Percentiles rank a stretch among this genome's conserved stretches.
phyloP scores from a whole-genome alignment of 2,113 vertebrate genomes.

The Stictonetta naevosa region DNA sequence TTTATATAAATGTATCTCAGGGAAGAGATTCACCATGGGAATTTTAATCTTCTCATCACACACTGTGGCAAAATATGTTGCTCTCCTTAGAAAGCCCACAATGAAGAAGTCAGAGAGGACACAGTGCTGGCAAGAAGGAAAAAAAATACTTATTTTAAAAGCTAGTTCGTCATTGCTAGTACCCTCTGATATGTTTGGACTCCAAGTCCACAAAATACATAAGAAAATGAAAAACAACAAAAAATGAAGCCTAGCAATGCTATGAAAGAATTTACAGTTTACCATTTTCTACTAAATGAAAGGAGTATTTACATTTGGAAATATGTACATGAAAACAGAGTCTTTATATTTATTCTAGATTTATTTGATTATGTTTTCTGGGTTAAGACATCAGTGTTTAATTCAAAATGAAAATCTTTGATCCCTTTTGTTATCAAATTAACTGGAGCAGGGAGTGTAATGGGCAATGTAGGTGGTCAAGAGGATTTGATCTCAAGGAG shows the following conservation, averaged over 20 bases:
- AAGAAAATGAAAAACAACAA: not conserved
- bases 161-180: not conserved
- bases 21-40: not conserved
- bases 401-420: not conserved
- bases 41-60: not conserved
- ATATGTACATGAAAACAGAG: not conserved
- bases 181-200: not conserved
- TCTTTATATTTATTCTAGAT: not conserved
- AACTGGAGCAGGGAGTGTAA: not conserved
- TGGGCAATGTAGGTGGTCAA: rapidly evolving
- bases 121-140: not conserved
- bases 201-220: constrained; percentile 9
- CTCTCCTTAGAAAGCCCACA: not conserved
- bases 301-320: not conserved
- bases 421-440: not conserved
- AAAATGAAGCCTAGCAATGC: not conserved
- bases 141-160: not conserved
- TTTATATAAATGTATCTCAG: not conserved
- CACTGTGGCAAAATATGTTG: not conserved
- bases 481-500: not conserved
- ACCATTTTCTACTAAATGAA: not conserved
- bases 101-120: not conserved
- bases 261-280: not conserved
- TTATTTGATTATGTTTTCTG: not conserved
- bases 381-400: not conserved